Conservation (phyloP, 2,888 invertebrate genomes). For the Xestia sexstrigata region DNA sequence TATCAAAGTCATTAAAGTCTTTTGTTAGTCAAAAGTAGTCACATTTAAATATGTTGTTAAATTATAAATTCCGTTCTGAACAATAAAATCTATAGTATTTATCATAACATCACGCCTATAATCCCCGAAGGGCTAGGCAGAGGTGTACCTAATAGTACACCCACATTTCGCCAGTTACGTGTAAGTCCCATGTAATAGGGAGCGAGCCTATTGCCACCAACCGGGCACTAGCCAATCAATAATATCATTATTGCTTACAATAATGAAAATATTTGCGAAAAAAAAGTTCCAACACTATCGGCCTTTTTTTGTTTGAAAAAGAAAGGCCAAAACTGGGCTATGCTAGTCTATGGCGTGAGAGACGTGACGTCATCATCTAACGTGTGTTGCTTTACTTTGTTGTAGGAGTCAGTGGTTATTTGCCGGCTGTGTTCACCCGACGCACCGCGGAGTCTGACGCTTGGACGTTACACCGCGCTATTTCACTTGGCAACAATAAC, state of each 20-base stretch:
- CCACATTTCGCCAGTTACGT: too few species aligned
- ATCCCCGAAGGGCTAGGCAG: not conserved
- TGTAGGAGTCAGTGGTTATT: conserved; percentile 93
- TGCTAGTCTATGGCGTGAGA: not conserved
- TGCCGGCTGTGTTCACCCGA: conserved; percentile 96
- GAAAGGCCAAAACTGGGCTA: too few species aligned
- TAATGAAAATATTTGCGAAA: not conserved
- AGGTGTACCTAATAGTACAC: not conserved
- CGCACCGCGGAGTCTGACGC: conserved; percentile 97
- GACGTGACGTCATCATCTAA: conserved; percentile 17
- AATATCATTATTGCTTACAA: too few species aligned
- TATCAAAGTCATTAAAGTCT: not conserved
- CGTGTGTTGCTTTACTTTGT: conserved; percentile 43
- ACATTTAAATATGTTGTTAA: not conserved
- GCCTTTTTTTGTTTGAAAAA: conserved; percentile 10
- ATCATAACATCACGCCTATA: not conserved
- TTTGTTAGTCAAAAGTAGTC: not conserved
- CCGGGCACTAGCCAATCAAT: not conserved
- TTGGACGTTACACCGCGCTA: conserved; percentile 96
- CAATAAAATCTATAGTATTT: not conserved
- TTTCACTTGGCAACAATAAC: conserved; percentile 88
- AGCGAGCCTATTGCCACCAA: not conserved
- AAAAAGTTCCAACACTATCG: not conserved
- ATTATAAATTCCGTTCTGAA: not conserved
- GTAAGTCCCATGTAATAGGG: not conserved